phyloP scores from a whole-genome alignment of 2,113 vertebrate genomes.

The Neopipo cinnamomea region DNA sequence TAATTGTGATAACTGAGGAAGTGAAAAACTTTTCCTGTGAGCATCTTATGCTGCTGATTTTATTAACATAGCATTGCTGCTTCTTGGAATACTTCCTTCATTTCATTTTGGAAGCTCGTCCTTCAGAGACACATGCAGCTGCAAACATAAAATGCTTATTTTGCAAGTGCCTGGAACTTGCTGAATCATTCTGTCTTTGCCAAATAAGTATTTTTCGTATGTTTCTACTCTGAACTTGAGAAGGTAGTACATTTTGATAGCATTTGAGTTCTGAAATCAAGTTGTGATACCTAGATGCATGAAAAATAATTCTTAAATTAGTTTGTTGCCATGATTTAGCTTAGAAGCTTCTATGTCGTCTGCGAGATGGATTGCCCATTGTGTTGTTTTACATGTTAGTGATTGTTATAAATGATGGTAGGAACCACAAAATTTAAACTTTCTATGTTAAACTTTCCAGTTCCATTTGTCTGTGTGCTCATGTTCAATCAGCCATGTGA shows the following conservation, averaged over 20 bases:
- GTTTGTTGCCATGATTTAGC: background rate
- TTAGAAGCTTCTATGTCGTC: constrained; percentile 7
- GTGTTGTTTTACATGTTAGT: constrained; percentile 49
- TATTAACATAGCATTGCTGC: background rate
- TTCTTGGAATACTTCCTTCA: background rate
- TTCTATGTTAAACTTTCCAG: constrained; percentile 43
- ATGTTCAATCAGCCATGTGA: constrained; percentile 58
- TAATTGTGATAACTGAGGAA: background rate
- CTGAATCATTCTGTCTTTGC: constrained; percentile 37
- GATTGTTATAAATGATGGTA: constrained; percentile 5
- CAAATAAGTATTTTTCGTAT: constrained; percentile 16
- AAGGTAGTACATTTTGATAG: background rate
- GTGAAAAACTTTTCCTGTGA: background rate
- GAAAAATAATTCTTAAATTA: background rate
- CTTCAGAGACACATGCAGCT: constrained; percentile 38
- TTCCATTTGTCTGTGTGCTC: constrained; percentile 58
- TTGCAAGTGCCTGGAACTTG: constrained; percentile 49
- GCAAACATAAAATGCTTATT: constrained; percentile 51
- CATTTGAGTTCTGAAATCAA: background rate
- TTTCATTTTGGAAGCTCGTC: constrained; percentile 1
- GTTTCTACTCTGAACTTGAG: background rate
- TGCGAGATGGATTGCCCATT: constrained; percentile 6
- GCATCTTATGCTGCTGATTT: background rate
- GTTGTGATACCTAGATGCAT: background rate
- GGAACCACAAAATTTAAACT: constrained; percentile 15